A percentile compares a stretch with the other conserved stretches of the same genome.
phyloP scores from a whole-genome alignment of 2,888 invertebrate species.

The Troglohyphantes excavatus region DNA sequence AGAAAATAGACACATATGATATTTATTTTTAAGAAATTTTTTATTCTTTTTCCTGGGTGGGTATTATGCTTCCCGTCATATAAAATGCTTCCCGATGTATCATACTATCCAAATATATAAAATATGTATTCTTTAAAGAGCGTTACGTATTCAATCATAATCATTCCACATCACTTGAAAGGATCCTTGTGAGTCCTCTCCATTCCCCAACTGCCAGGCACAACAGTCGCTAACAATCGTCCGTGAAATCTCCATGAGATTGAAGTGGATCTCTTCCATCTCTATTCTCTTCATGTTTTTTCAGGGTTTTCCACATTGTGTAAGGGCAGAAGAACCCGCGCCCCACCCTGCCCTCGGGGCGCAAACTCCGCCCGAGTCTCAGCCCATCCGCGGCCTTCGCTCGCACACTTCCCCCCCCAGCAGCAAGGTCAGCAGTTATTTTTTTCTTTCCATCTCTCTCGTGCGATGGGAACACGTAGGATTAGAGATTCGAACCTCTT shows the following conservation, averaged over 20 bases:
- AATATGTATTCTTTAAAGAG: no score
- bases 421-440: slow-evolving; percentile 47
- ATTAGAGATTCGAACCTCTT: neutral
- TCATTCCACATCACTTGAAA: neutral
- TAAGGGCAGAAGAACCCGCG: slow-evolving; percentile 6
- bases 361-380: slow-evolving; percentile 44
- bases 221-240: neutral
- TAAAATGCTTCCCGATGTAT: neutral
- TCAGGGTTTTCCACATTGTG: slow-evolving; percentile 7
- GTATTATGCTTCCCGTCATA: no score
- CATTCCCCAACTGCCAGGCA: neutral
- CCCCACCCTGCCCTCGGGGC: slow-evolving; percentile 28
- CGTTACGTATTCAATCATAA: neutral
- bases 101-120: no score
- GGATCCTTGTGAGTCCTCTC: neutral
- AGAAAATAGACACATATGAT: no score
- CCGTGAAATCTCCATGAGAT: neutral
- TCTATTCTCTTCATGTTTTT: neutral
- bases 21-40: no score
- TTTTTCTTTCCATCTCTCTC: neutral
- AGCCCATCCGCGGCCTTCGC: slow-evolving; percentile 42
- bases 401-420: neutral
- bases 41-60: no score
- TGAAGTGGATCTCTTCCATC: neutral
- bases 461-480: slow-evolving; percentile 36